Evolutionary conservation across 2,113 vertebrate genomes (phyloP), one percentile per base, ranked within the genome.

Genomic region (Sander vitreus): DNA sequence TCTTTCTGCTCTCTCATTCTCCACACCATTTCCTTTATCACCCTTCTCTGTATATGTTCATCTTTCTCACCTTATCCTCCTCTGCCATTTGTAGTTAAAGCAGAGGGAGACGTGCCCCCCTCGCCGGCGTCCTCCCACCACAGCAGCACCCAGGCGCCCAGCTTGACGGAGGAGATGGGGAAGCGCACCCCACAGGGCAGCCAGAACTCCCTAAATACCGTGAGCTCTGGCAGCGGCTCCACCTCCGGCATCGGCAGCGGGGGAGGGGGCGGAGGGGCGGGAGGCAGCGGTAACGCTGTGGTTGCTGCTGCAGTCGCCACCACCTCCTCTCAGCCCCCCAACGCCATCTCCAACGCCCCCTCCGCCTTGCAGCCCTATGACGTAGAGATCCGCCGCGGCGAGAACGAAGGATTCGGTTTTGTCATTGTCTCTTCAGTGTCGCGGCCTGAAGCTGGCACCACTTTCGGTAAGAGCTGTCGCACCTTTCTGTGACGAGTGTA

Each of bases 351-450:
- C 51, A 4, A 47, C 8, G 54, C 12, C 48, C 25, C 6, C 53
- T 14, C 96, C 0, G 83, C 95, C 77, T 58, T 97, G 59, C 98
- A 99, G 93, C 98, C 98, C 45, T 99, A 99, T 0, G 98, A 99
- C 0, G 98, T 99, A 48, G 98, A 99, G 87, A 99, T 99, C 93
- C 96, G 95, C 67, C 97, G 98, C 0, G 98, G 98, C 0, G 98
- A 99, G 89, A 99, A 95, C 0, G 98, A 99, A 88, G 98, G 98
- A 18, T 99, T 99, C 0, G 98, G 98, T 23, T 99, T 99, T 0
- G 98, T 99, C 94, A 99, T 99, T 27, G 98, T 99, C 62, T 99
- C 98, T 0, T 99, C 98, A 0, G 98, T 99, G 88, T 99, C 98
- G 69, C 92, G 98, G 77, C 98, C 98, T 0, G 98, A 99, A 84